phyloP scores from a whole-genome alignment of 2,797 vertebrate species.

The Pipistrellus nathusii region DNA sequence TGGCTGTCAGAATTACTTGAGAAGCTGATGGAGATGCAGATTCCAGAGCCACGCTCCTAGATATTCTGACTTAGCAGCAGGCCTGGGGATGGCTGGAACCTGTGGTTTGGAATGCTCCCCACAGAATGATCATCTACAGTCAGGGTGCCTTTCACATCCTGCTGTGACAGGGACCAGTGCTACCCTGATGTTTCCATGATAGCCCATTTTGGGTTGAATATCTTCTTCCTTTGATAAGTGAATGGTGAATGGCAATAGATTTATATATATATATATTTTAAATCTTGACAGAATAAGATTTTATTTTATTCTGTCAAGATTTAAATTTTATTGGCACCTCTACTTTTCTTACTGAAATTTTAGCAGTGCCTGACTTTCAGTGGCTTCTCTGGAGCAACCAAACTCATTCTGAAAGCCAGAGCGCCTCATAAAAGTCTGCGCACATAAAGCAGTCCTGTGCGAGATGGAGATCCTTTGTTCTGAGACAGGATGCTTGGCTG shows the following conservation, averaged over 20 bases:
- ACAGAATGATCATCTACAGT: rapidly evolving
- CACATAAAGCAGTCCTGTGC: not conserved
- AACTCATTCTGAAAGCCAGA: not conserved
- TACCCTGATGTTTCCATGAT: not conserved
- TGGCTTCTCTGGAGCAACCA: not conserved
- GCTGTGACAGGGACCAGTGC: not conserved
- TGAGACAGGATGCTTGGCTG: constrained; percentile 25
- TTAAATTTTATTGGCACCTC: not conserved
- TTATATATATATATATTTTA: not conserved
- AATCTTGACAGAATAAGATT: not conserved
- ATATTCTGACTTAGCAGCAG: not conserved
- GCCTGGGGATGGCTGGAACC: not conserved
- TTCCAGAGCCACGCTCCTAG: not conserved
- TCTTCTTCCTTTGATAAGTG: constrained; percentile 8
- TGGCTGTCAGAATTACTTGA: constrained; percentile 1
- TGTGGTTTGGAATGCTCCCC: not conserved
- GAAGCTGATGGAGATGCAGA: not conserved
- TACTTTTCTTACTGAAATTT: constrained; percentile 8
- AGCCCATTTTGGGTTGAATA: not conserved
- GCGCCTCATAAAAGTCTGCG: constrained; percentile 12
- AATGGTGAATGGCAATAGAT: not conserved
- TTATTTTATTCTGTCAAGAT: too few relatives aligned
- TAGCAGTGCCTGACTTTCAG: not conserved
- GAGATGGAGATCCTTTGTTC: constrained; percentile 24
- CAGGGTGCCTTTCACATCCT: not conserved